phyloP scores from a whole-genome alignment of 2,113 vertebrate species.

The Carollia perspicillata region DNA sequence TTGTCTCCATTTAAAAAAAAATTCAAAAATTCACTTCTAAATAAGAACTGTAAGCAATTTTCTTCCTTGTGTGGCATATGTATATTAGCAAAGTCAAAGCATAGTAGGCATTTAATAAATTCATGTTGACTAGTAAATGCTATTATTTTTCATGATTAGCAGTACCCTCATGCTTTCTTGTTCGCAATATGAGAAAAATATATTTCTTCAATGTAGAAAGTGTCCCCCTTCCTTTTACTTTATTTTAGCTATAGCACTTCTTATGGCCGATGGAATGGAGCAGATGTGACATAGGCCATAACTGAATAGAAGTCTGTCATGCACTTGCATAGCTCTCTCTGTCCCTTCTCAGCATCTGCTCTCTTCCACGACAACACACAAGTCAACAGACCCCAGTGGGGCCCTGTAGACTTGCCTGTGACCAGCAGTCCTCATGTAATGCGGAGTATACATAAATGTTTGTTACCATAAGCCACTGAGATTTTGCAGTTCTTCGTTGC shows the following conservation, averaged over 20 bases:
- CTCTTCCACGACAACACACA: not conserved
- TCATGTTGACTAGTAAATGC: not conserved
- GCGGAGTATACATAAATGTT: not conserved
- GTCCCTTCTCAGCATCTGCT: not conserved
- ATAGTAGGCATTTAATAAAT: not conserved
- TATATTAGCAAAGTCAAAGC: not conserved
- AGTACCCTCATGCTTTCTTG: not conserved
- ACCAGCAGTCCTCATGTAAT: not conserved
- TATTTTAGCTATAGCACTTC: not conserved
- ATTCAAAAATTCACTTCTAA: not conserved
- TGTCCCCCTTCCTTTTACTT: not conserved
- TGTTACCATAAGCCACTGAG: not conserved
- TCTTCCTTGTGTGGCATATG: not conserved
- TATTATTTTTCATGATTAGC: not conserved
- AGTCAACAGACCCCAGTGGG: not conserved
- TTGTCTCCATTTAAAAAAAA: too few species aligned
- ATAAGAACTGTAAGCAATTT: not conserved
- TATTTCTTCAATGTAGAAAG: not conserved
- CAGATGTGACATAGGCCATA: not conserved
- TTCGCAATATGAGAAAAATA: not conserved
- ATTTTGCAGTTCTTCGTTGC: not conserved
- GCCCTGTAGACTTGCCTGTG: accelerated
- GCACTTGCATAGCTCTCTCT: not conserved
- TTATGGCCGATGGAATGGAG: not conserved
- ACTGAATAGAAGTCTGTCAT: not conserved